A percentile compares a stretch with the other conserved stretches of the same genome.
phyloP scores from a whole-genome alignment of 2,888 invertebrate species.

The Atethmia centrago region DNA sequence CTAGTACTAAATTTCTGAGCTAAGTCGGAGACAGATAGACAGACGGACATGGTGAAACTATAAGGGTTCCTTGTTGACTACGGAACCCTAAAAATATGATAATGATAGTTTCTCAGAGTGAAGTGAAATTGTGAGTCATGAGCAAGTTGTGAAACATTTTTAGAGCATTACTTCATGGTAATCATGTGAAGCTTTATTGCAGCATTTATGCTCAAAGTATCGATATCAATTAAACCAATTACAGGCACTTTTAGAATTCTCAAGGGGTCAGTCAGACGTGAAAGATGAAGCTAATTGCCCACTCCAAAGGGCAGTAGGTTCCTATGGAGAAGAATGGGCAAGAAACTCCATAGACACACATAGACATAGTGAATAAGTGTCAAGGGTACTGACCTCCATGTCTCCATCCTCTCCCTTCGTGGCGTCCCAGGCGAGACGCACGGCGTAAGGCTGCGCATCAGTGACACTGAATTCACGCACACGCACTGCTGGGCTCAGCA shows the following conservation, averaged over 20 bases:
- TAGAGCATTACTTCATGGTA: not conserved
- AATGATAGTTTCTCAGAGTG: not conserved
- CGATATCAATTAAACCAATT: not conserved
- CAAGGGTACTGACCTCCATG: slow-evolving; percentile 92
- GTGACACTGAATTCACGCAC: slow-evolving; percentile 98
- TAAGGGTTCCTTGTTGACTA: no score
- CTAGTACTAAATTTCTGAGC: no score
- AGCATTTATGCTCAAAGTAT: no score
- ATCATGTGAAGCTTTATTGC: not conserved
- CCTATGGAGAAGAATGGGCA: no score
- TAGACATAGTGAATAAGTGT: not conserved
- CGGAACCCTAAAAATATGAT: no score
- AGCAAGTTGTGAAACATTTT: not conserved
- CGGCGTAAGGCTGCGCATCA: slow-evolving; percentile 97
- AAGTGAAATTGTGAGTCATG: not conserved
- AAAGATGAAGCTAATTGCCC: no score
- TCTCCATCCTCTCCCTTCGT: slow-evolving; percentile 93
- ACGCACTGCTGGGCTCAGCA: slow-evolving; percentile 98
- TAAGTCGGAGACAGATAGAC: no score
- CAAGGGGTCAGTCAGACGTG: not conserved
- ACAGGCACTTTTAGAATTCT: not conserved
- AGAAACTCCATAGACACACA: not conserved
- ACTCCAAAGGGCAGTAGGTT: not conserved
- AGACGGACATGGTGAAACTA: no score
- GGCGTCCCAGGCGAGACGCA: slow-evolving; percentile 96